Conservation (phyloP, 1,140 invertebrate genomes). For the Neelides sp. region DNA sequence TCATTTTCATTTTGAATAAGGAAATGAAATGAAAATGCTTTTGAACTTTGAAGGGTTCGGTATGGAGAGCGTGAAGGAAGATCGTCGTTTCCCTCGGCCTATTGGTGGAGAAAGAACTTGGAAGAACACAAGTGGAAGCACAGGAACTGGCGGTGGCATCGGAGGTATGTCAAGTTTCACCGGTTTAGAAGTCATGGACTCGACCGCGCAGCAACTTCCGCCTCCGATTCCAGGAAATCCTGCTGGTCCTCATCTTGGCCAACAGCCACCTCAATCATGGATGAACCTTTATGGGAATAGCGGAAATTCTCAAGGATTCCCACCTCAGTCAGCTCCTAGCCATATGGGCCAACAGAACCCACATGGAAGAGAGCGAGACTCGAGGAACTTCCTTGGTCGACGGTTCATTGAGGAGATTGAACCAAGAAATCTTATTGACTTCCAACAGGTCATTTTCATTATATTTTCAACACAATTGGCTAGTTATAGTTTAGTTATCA, state of each 20-base stretch:
- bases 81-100: slow-evolving; percentile 24
- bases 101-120: slow-evolving; percentile 24
- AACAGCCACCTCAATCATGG: no score
- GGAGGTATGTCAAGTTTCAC: no score
- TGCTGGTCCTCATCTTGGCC: no score
- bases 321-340: slow-evolving; percentile 3
- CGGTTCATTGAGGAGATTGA: slow-evolving; percentile 27
- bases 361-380: background rate
- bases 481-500: slow-evolving; percentile 1
- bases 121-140: slow-evolving; percentile 15
- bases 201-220: no score
- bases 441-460: slow-evolving; percentile 22
- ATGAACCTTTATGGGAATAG: no score
- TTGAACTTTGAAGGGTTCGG: no score
- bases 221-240: no score
- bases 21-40: slow-evolving; percentile 18
- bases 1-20: background rate
- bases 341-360: background rate
- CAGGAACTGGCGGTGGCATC: background rate
- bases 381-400: slow-evolving; percentile 18
- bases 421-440: slow-evolving; percentile 16
- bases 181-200: no score
- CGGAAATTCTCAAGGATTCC: background rate
- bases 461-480: background rate
- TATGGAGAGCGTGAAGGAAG: no score